Evolutionary conservation across 1,140 invertebrate genomes (phyloP), one percentile per base, ranked within the genome.

Genomic region (Heliconius himera): DNA sequence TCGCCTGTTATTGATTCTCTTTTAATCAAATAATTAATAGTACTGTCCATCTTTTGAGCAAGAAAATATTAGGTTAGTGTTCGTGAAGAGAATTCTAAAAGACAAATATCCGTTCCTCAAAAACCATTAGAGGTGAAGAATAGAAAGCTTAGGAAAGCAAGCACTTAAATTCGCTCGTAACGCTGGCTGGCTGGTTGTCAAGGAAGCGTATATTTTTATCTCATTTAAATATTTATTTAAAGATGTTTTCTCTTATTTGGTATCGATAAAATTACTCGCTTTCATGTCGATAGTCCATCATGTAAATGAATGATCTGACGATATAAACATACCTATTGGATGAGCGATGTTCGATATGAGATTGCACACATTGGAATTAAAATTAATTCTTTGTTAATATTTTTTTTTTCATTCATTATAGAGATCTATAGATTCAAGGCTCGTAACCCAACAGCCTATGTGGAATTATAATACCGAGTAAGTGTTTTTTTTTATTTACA

Each of bases 21-120:
- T 54, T 74, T 80, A 79, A 82, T 84, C 73, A 80, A 82, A 77
- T 82, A 78, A 84, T 82, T 84, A 82, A 80, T 82, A 73, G 78
- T 66, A 74, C 76, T 78, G 73, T 46, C 56, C 29, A 72, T 77
- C 49, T 74, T 74, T 75, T 66, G 38, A 78, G 71, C 54, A 51
- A 74, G 73, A 13, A n/a, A n/a, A 5, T 16, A 4, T 46, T 46
- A 46, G 13, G 41, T 46, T 4, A 46, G 41, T 46, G 41, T 70
- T 80, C 71, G 36, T 77, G 74, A 83, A 83, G 75, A 80, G 82
- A 80, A 84, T 80, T 82, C 74, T 77, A 38, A 78, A 80, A 84
- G 82, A 80, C 74, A 82, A 84, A 82, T 84, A 82, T 76, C 82
- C 22, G 54, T 73, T 81, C 79, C 74, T 74, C 77, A 54, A 56